A percentile compares a stretch with the other conserved stretches of the same genome.
Conservation (phyloP, 2,113 vertebrate species). For the Cranoglanis bouderius region DNA sequence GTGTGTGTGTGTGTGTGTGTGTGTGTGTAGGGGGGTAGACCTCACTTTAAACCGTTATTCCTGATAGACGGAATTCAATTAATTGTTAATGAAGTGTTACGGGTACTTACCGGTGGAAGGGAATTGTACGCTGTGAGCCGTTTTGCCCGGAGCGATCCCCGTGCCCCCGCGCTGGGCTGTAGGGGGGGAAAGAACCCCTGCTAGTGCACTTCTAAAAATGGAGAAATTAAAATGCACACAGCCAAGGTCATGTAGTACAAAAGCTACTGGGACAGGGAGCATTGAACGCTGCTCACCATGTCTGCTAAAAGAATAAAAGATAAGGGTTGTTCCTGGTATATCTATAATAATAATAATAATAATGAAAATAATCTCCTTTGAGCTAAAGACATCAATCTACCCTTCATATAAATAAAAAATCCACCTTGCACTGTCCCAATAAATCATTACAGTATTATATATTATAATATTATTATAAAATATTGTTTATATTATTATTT, state of each 20-base stretch:
- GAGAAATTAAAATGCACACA: slow-evolving; percentile 63
- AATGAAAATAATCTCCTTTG: background rate
- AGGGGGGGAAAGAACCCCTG: slow-evolving; percentile 52
- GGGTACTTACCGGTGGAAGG: slow-evolving; percentile 74
- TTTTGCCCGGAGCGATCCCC: slow-evolving; percentile 60
- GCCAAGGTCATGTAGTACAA: slow-evolving; percentile 73
- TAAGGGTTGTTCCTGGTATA: background rate
- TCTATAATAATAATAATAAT: background rate
- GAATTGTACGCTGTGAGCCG: slow-evolving; percentile 71
- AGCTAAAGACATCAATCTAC: background rate
- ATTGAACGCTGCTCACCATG: background rate
- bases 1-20: background rate
- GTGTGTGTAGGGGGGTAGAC: slow-evolving; percentile 6
- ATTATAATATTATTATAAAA: background rate
- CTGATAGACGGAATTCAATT: slow-evolving; percentile 73
- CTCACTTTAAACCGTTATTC: slow-evolving; percentile 62
- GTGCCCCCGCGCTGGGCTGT: slow-evolving; percentile 45
- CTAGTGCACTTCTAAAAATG: slow-evolving; percentile 65
- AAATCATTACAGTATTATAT: background rate
- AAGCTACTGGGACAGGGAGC: slow-evolving; percentile 34
- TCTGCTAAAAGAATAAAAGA: background rate
- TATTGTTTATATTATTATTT: background rate
- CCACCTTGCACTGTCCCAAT: background rate
- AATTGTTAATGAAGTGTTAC: slow-evolving; percentile 73
- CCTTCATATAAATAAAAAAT: background rate